Conservation (phyloP, 1,140 invertebrate species). For the Tetramorium simillimum region DNA sequence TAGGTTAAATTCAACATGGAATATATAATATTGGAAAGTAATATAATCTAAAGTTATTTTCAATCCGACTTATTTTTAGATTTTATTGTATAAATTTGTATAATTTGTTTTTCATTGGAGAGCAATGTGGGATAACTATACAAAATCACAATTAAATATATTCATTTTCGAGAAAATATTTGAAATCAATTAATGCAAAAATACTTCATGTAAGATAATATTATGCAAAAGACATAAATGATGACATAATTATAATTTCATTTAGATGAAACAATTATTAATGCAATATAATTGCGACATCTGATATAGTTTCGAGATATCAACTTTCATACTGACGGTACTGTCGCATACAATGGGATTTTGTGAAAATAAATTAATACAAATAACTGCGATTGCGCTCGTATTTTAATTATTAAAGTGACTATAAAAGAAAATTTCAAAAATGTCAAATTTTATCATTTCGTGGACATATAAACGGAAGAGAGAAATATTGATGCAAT, state of each 20-base stretch:
- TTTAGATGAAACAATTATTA: conserved; percentile 43
- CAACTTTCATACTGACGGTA: conserved; percentile 4
- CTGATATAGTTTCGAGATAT: conserved; percentile 25
- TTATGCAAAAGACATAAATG: conserved; percentile 39
- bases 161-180: conserved; percentile 34
- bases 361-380: conserved; percentile 19
- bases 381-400: background rate
- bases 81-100: conserved; percentile 33
- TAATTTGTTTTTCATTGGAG: conserved; percentile 36
- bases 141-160: conserved; percentile 32
- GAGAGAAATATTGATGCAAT: background rate
- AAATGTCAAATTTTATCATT: conserved; percentile 26
- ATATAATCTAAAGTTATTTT: conserved; percentile 1
- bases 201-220: background rate
- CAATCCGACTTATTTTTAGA: conserved; percentile 23
- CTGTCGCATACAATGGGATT: background rate
- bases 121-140: background rate
- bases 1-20: background rate
- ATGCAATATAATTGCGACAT: conserved; percentile 14
- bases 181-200: conserved; percentile 23
- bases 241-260: conserved; percentile 30
- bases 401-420: conserved; percentile 38
- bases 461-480: background rate
- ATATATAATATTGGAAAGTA: background rate
- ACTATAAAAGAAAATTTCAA: background rate